Evolutionary conservation across 2,888 invertebrate genomes (phyloP), one percentile per base, ranked within the genome.

Genomic region (Troides helena): DNA sequence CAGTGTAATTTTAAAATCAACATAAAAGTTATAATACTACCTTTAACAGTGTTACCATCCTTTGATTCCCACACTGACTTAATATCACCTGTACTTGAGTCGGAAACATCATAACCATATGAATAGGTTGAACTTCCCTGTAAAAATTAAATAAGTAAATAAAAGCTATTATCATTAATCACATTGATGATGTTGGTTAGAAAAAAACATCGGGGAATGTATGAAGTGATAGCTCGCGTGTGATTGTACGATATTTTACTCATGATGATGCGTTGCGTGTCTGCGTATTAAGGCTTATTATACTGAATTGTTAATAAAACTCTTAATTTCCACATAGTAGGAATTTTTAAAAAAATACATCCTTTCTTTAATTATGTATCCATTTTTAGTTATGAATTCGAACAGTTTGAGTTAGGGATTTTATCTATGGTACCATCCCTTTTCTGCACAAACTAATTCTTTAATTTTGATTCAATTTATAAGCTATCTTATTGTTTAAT

Each of bases 31-130:
- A 12, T 23, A 46, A 50, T 65, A 23, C 17, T 12, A 93, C 93
- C 95, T 86, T 92, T 93, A 43, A 95, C 93, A 75, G 88, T 89
- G 81, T 94, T 94, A 77, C 94, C 95, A 78, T 94, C 91, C 79
- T 94, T 94, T 65, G 93, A 88, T 80, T 95, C 94, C 94, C 94
- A 94, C 71, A 94, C 94, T 66, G 93, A 89, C 77, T 95, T 95
- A 3, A 94, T 85, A 71, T 95, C 95, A 21, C 94, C 94, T 30
- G 94, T 94, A 68, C 90, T 88, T 21, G 86, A 86, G 79, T 95
- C 94, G 74, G 94, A 90, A 21, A 95, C 94, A 67, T 94, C 94
- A 78, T 95, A 95, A 74, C 94, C 94, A 81, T 93, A 95, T 71
- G 94, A 93, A 84, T 95, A 95, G 74, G 92, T 93, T 71, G 93